Conservation (phyloP, 2,797 vertebrate genomes). For the Pelochelys cantorii region DNA sequence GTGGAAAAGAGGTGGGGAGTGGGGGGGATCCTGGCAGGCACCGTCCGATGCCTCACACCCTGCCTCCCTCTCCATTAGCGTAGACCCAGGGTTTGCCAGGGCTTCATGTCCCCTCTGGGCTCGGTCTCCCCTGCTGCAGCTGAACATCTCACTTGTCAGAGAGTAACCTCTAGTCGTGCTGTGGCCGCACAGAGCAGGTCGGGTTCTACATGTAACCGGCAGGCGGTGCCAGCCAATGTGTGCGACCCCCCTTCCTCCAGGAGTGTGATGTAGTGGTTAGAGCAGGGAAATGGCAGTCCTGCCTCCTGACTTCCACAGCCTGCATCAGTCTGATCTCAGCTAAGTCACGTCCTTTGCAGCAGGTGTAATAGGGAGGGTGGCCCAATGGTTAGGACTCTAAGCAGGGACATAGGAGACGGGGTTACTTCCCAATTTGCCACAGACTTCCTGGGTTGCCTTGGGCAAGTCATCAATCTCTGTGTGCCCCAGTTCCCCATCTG, state of each 20-base stretch:
- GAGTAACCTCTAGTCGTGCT: not conserved
- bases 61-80: not conserved
- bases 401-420: no score
- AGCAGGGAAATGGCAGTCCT: not conserved
- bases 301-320: not conserved
- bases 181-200: not conserved
- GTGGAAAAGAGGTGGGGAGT: not conserved
- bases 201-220: not conserved
- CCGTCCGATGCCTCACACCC: no score
- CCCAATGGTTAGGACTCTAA: not conserved
- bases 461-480: not conserved
- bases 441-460: not conserved
- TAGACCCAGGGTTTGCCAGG: not conserved
- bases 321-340: not conserved
- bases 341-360: not conserved
- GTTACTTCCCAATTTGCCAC: not conserved
- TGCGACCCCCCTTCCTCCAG: not conserved
- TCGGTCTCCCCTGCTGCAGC: not conserved
- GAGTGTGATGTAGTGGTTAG: not conserved
- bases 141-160: accelerated
- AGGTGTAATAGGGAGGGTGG: no score
- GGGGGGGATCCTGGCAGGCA: not conserved
- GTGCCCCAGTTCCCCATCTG: not conserved
- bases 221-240: no score
- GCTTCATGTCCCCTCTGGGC: not conserved